Evolutionary conservation across 2,888 invertebrate genomes (phyloP), one percentile per base, ranked within the genome.

Genomic region (Heliconius charithonia): DNA sequence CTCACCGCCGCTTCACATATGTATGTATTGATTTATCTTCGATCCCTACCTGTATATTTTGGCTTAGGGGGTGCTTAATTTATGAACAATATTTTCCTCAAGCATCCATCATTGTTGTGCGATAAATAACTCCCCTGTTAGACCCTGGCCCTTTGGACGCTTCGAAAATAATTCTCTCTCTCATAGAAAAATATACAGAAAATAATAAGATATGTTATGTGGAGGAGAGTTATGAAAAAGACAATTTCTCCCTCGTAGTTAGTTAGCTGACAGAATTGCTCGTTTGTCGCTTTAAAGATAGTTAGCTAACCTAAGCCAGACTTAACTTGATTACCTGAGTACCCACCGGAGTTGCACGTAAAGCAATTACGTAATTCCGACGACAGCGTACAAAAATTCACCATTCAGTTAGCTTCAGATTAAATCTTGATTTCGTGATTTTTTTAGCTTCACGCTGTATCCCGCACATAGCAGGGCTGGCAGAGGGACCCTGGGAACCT

Each of bases 71-170:
- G 45, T 87, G 86, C 84, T 85, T 88, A 86, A 90, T 89, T 89
- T 86, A 83, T 75, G 84, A 80, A 76, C 87, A 85, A 87, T 85
- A 89, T 89, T 89, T 88, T 87, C 88, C 87, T 78, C 83, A 82
- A 80, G 76, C 90, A 92, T 93, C 92, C 90, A 92, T 93, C 92
- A 88, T 90, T 75, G 71, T 65, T 45, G 63, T 88, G 81, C 83
- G 86, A 87, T 86, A 87, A 85, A 85, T 75, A 70, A 75, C 71
- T 37, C 67, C 63, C 63, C 77, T 59, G 72, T 41, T 32, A 56
- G 22, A 41, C 37, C 3, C 71, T 59, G 72, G 16, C 73, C 65
- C 66, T 73, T 27, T 73, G 37, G 59, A 72, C 16, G 27, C 9
- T 37, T 56, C 32, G 6, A 27, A 37, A 69, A 65, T 74, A 70